Evolutionary conservation across 2,888 invertebrate genomes (phyloP), one percentile per base, ranked within the genome.

Genomic region (Hydroisotoma schaefferi): DNA sequence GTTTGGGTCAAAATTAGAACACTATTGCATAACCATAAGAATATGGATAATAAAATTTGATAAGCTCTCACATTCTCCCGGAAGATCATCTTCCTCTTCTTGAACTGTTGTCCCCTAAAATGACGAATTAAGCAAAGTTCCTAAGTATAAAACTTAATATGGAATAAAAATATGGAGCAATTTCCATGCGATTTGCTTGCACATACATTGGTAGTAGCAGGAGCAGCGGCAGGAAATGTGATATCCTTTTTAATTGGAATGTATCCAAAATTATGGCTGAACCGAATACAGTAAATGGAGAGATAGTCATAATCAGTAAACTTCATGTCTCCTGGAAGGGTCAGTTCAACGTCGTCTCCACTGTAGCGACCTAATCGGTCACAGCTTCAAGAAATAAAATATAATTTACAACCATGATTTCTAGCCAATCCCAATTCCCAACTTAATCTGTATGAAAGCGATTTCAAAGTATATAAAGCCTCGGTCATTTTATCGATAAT

Each of bases 291-390:
- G 90, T 91, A 94, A 0, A 94, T 86, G 0, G 90, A 84, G 27
- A 94, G 81, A 90, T 92, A 94, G 77, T 92, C 90, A 73, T 93
- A 88, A 77, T 92, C 91, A 77, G 90, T 87, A 0, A 91, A 89
- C 0, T 91, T 91, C 70, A 92, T 77, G 72, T 85, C 84, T 44
- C 87, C 88, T 0, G 93, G 93, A 51, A 94, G 78, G 73, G 90
- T 89, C 69, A 94, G 87, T 79, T 91, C 91, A 57, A 94, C 89
- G 76, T 92, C 92, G 75, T 92, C 90, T 2, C 92, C 92, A 74
- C 89, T 87, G 78, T 94, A 94, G 5, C 88, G 87, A 6, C 88
- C 83, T 28, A 94, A 80, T 0, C 89, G 88, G 61, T 87, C 83
- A 52, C 88, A 77, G 25, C 91, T 83, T n/a, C n/a, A n/a, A n/a